These are phyloP conservation scores for Agapornis roseicollis DNA, from an alignment of 2,113 vertebrate species.

Conservation along the genomic window DNA sequence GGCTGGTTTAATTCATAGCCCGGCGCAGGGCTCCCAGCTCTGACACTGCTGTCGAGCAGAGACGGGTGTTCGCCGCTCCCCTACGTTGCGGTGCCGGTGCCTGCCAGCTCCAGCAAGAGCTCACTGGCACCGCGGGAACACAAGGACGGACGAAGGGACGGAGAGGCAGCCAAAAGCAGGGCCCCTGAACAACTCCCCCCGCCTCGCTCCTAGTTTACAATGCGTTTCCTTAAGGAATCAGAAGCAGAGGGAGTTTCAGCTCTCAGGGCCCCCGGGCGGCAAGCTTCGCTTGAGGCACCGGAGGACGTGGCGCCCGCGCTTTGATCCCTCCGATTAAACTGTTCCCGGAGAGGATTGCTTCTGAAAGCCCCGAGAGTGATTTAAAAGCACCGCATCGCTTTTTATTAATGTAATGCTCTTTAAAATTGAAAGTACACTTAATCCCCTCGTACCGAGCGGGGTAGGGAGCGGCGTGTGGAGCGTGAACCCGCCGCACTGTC, in stretches of 20 bases:
- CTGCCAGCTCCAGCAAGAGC: neutral
- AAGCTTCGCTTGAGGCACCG: neutral
- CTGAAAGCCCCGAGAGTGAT: neutral
- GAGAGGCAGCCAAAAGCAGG: neutral
- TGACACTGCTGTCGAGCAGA: neutral
- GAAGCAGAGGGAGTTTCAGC: rapidly evolving
- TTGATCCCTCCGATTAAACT: neutral
- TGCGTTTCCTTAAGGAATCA: neutral
- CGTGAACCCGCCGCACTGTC: neutral
- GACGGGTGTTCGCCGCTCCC: neutral
- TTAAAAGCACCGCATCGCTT: neutral
- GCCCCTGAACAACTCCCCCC: too few relatives aligned
- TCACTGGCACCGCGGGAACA: neutral
- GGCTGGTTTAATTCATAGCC: rapidly evolving
- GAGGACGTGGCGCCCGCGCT: neutral
- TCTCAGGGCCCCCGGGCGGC: neutral
- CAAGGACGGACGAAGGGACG: neutral
- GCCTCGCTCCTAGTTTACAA: neutral
- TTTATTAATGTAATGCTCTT: slow-evolving; percentile 47
- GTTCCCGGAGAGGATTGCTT: neutral
- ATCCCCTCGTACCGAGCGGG: neutral
- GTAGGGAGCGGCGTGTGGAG: neutral
- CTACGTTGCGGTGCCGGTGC: neutral
- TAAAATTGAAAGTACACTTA: neutral
- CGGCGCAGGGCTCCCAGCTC: neutral